These are phyloP conservation scores for Campoletis sonorensis DNA, from an alignment of 1,140 invertebrate genomes.

Conservation along the genomic window DNA sequence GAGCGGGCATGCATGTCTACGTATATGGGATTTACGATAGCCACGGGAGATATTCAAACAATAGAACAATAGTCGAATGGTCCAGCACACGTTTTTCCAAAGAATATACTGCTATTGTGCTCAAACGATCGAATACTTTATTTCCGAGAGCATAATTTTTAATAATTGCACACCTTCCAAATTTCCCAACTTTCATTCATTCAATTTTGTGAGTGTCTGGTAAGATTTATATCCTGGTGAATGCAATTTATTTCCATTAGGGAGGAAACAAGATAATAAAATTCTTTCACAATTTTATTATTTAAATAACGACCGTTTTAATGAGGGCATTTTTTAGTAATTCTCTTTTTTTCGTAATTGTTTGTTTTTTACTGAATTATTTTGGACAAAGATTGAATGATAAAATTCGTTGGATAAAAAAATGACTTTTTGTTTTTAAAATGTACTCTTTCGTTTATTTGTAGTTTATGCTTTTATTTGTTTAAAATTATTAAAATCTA, in stretches of 20 bases:
- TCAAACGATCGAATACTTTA: constrained; percentile 23
- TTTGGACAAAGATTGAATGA: no score
- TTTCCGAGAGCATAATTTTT: constrained; percentile 20
- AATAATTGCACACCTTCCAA: constrained; percentile 21
- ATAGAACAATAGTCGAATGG: constrained; percentile 25
- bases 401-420: no score
- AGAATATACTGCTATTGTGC: constrained; percentile 11
- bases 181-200: constrained; percentile 5
- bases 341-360: no score
- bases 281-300: no score
- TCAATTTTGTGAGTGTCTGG: background rate
- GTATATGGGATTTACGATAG: constrained; percentile 21
- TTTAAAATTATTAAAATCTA: no score
- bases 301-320: no score
- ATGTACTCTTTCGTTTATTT: no score
- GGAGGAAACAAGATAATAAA: background rate
- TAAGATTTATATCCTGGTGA: background rate
- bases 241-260: background rate
- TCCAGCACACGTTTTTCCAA: constrained; percentile 7
- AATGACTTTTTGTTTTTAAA: no score
- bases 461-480: no score
- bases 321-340: no score
- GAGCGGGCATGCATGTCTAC: background rate
- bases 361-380: no score
- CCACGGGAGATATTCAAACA: constrained; percentile 6